Percentiles rank a stretch among this genome's conserved stretches.
Evolutionary conservation across 2,113 vertebrate species (phyloP).

Genomic region (Sterrhoptilus dennistouni): DNA sequence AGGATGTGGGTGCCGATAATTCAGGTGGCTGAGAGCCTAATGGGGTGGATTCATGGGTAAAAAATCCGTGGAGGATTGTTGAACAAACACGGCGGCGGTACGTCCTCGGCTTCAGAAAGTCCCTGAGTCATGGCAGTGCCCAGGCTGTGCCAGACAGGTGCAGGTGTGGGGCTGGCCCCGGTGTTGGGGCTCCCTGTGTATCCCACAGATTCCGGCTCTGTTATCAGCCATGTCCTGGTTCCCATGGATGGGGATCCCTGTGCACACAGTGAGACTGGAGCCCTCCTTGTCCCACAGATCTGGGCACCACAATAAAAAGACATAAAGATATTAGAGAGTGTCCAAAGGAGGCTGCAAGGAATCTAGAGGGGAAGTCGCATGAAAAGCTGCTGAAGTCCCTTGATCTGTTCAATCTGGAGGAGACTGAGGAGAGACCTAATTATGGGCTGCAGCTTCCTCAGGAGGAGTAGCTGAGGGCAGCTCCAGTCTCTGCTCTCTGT

Average conservation of each 20-base stretch:
- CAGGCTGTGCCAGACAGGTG: fast-evolving
- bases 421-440: neutral
- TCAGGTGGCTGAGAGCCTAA: neutral
- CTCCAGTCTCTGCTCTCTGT: neutral
- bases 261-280: neutral
- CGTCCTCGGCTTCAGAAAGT: neutral
- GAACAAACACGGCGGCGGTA: neutral
- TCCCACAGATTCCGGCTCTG: fast-evolving
- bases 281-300: neutral
- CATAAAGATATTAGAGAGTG: neutral
- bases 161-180: neutral
- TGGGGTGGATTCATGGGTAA: neutral
- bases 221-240: neutral
- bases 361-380: neutral
- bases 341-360: neutral
- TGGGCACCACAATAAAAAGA: neutral
- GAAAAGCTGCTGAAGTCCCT: neutral
- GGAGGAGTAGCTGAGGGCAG: neutral
- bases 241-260: fast-evolving
- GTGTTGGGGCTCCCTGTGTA: fast-evolving
- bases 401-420: neutral
- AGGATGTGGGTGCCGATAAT: slow-evolving; percentile 11
- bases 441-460: neutral
- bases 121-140: neutral
- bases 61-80: neutral